Evolutionary conservation across 2,113 vertebrate genomes (phyloP), one percentile per base, ranked within the genome.

Genomic region (Thamnophis sirtalis): DNA sequence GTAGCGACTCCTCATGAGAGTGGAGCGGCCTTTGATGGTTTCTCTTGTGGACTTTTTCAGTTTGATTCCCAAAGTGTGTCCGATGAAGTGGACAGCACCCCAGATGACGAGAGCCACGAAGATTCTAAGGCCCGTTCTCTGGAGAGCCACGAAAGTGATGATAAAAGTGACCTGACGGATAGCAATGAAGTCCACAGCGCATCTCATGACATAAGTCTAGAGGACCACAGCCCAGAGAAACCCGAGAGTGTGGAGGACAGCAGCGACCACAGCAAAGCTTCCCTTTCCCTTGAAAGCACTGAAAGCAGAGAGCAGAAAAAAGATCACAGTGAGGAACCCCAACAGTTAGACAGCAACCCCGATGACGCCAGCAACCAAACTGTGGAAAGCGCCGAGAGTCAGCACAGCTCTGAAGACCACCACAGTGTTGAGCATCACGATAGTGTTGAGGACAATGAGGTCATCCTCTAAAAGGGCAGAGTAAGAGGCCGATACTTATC

Each of bases 141-240:
- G 58, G 94, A 95, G 88, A 60, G 89, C 91, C 96, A 95, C 8
- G 0, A 95, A 89, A 53, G 84, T 87, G 95, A 95, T 3, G 0
- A 48, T 24, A 51, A 43, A 19, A 91, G 95, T 0, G 0, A 21
- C 0, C 0, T 53, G 88, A 84, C 56, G 88, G 95, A 95, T 55
- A 97, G 96, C 93, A 88, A 89, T 0, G 96, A 98, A 91, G 87
- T n/a, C 11, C 92, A 87, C 89, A 93, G 93, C 48, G 87, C 95
- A 2, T 91, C 49, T 58, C 91, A 0, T 0, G 93, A 93, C 1
- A 24, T 0, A 0, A 97, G 96, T 38, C 0, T 55, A 43, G 97
- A 98, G 87, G 95, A 94, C 0, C 60, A 95, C 88, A 97, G 96
- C 56, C 58, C 0, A 0, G 95, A 96, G 60, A 94, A 94, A 87